A percentile compares a stretch with the other conserved stretches of the same genome.
Evolutionary conservation across 2,113 vertebrate species (phyloP).

Genomic region (Larimichthys crocea): DNA sequence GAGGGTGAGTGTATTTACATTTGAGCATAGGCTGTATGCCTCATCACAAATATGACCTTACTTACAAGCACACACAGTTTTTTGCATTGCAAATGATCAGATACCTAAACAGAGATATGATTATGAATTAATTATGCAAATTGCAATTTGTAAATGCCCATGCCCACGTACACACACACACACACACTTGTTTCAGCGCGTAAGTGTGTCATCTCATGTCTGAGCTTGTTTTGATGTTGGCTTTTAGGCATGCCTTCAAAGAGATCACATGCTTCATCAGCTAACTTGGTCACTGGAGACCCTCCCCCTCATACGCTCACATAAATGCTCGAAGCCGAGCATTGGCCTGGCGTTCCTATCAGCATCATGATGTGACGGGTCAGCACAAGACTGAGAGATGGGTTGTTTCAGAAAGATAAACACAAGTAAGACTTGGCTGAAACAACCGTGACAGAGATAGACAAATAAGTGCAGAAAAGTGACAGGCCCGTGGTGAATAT

Average conservation of each 20-base stretch:
- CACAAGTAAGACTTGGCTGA: slow-evolving; percentile 12
- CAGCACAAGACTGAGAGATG: slow-evolving; percentile 26
- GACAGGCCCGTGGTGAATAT: slow-evolving; percentile 46
- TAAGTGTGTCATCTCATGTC: slow-evolving; percentile 46
- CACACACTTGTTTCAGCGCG: background rate
- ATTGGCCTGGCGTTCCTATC: slow-evolving; percentile 24
- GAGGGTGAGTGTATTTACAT: slow-evolving; percentile 26
- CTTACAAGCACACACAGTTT: background rate
- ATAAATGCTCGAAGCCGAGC: background rate
- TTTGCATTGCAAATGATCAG: background rate
- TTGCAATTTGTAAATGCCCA: background rate
- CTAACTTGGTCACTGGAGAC: slow-evolving; percentile 76
- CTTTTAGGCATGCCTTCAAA: slow-evolving; percentile 70
- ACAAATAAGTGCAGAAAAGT: slow-evolving; percentile 39
- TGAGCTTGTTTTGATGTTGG: slow-evolving; percentile 31
- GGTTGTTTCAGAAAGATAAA: slow-evolving; percentile 8
- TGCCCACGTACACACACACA: background rate
- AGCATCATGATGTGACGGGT: slow-evolving; percentile 20
- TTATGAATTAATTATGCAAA: slow-evolving; percentile 22
- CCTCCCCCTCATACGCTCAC: slow-evolving; percentile 37
- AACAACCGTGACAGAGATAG: slow-evolving; percentile 18
- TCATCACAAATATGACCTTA: slow-evolving; percentile 53
- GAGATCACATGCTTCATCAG: slow-evolving; percentile 80
- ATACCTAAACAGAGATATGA: background rate
- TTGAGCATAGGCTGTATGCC: slow-evolving; percentile 33